Conservation (phyloP, 2,797 vertebrate genomes). For the Cyclura pinguis region DNA sequence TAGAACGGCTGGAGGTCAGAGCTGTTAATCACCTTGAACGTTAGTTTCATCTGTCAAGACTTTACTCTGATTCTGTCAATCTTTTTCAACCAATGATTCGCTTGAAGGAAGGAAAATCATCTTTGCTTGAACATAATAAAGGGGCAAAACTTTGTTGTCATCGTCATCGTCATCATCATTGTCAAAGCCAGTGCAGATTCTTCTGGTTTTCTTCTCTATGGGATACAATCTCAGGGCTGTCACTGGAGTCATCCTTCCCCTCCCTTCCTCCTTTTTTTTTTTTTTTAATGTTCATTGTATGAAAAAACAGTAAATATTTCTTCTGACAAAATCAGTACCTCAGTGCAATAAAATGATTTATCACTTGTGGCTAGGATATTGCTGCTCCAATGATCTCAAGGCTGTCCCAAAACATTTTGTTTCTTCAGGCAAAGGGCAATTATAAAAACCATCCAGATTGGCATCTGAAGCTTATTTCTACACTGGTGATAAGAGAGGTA, state of each 20-base stretch:
- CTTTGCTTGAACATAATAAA: background rate
- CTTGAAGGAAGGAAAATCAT: background rate
- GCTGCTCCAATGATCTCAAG: background rate
- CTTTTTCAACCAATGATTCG: background rate
- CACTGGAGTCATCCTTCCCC: background rate
- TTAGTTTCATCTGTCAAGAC: conserved; percentile 7
- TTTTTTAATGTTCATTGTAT: conserved; percentile 12
- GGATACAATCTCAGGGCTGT: background rate
- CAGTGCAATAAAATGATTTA: background rate
- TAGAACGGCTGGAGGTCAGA: conserved; percentile 15
- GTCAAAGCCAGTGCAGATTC: background rate
- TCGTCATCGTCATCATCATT: background rate
- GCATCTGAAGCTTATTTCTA: too few relatives aligned
- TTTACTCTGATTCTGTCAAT: conserved; percentile 28
- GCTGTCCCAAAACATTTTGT: too few relatives aligned
- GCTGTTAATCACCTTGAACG: conserved; percentile 12
- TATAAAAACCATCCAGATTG: too few relatives aligned
- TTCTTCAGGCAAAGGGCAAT: too few relatives aligned
- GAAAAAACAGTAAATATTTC: conserved; percentile 4
- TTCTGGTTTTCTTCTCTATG: background rate
- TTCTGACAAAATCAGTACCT: background rate
- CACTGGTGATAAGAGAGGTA: too few relatives aligned
- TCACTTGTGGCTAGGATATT: background rate
- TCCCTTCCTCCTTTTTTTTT: too few relatives aligned
- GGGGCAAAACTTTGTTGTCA: background rate